A percentile compares a stretch with the other conserved stretches of the same genome.
These are phyloP conservation scores for Dolomedes plantarius DNA, from an alignment of 2,888 invertebrate species.

Conservation along the genomic window DNA sequence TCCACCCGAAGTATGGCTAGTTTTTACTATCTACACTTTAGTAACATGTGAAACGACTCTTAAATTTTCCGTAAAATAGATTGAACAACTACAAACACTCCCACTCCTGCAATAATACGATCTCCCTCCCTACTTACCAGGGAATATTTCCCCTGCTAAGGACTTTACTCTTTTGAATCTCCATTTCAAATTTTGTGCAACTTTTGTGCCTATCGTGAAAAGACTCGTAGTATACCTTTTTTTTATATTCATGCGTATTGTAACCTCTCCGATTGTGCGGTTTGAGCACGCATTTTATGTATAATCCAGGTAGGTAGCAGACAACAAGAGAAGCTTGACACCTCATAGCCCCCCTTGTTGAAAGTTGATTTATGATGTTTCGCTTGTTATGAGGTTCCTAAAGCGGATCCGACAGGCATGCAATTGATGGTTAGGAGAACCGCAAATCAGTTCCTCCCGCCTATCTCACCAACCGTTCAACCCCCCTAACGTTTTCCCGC, in stretches of 20 bases:
- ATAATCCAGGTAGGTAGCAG: constrained; percentile 33
- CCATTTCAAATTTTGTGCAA: constrained; percentile 34
- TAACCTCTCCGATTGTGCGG: background rate
- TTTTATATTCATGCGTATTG: background rate
- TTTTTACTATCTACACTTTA: no score
- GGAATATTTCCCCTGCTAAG: background rate
- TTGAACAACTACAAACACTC: background rate
- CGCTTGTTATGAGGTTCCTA: constrained; percentile 54
- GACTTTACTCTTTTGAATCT: constrained; percentile 6
- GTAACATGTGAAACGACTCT: no score
- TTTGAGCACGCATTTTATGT: constrained; percentile 37
- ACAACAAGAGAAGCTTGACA: constrained; percentile 59
- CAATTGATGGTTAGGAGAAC: constrained; percentile 54
- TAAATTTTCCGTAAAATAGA: background rate
- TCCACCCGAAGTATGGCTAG: no score
- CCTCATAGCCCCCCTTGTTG: constrained; percentile 45
- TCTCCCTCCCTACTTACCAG: background rate
- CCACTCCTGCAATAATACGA: constrained; percentile 10
- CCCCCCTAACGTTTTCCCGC: background rate
- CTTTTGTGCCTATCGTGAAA: constrained; percentile 27
- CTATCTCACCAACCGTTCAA: background rate
- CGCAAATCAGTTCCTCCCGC: constrained; percentile 22
- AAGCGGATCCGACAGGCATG: constrained; percentile 63
- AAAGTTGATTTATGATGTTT: constrained; percentile 58
- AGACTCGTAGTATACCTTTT: background rate